These are phyloP conservation scores for Drosophila subsilvestris DNA, from an alignment of 2,888 invertebrate species.

Conservation along the genomic window DNA sequence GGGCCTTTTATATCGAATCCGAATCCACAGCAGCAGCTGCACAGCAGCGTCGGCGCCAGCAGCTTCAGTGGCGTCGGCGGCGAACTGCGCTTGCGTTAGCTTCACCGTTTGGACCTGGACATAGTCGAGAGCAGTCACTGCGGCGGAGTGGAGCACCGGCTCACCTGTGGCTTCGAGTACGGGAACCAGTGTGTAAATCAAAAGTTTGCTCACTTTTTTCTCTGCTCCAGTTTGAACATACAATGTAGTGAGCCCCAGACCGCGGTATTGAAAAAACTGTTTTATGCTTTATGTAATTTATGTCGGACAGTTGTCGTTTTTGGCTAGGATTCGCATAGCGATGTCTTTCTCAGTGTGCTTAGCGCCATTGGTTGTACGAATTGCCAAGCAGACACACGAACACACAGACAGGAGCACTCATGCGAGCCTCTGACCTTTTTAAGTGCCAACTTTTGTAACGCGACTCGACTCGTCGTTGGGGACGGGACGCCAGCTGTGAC, in stretches of 20 bases:
- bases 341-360: conserved; percentile 50
- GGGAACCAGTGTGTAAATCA: conserved; percentile 64
- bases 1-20: conserved; percentile 82
- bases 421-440: conserved; percentile 59
- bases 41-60: conserved; percentile 54
- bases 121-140: conserved; percentile 1
- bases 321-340: conserved; percentile 65
- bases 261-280: conserved; percentile 56
- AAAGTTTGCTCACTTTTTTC: conserved; percentile 64
- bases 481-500: conserved; percentile 56
- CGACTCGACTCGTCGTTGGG: conserved; percentile 31
- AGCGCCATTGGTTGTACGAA: conserved; percentile 46
- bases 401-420: conserved; percentile 16
- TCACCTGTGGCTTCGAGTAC: conserved; percentile 1
- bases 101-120: conserved; percentile 11
- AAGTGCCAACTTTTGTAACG: conserved; percentile 44
- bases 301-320: conserved; percentile 61
- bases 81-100: conserved; percentile 26
- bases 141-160: not conserved
- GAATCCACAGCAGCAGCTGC: conserved; percentile 28
- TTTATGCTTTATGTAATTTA: conserved; percentile 50
- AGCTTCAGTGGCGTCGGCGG: conserved; percentile 29
- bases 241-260: conserved; percentile 19
- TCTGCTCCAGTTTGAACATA: conserved; percentile 69
- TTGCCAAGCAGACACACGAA: conserved; percentile 20